Conservation (phyloP, 1,140 invertebrate genomes). For the Bombus pyrosoma region DNA sequence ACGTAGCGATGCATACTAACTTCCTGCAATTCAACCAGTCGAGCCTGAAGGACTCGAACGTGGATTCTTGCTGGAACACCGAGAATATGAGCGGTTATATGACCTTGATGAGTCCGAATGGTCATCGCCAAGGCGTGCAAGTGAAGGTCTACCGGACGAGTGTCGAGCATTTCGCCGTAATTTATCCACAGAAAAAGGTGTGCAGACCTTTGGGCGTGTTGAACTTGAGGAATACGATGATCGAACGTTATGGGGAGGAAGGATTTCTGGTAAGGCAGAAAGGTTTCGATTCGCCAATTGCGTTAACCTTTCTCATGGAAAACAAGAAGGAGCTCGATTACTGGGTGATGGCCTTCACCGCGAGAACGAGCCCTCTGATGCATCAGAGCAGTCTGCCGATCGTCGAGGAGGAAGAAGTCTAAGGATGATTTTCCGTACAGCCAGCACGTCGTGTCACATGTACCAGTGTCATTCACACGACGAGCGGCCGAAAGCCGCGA, state of each 20-base stretch:
- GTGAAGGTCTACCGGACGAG: constrained; percentile 87
- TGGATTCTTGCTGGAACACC: constrained; percentile 83
- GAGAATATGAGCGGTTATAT: constrained; percentile 86
- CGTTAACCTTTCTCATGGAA: constrained; percentile 84
- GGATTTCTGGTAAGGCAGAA: constrained; percentile 85
- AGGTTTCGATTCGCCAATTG: constrained; percentile 85
- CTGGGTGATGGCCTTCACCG: constrained; percentile 86
- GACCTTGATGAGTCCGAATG: constrained; percentile 84
- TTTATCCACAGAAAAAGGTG: constrained; percentile 86
- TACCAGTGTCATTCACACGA: constrained; percentile 5
- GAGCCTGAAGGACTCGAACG: constrained; percentile 71
- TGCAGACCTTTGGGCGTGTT: constrained; percentile 85
- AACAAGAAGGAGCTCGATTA: constrained; percentile 84
- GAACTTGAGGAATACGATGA: constrained; percentile 85
- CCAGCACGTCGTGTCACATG: constrained; percentile 15
- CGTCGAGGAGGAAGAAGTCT: constrained; percentile 85
- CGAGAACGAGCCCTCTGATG: constrained; percentile 81
- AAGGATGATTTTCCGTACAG: constrained; percentile 41
- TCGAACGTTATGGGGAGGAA: constrained; percentile 82
- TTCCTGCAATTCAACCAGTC: constrained; percentile 75
- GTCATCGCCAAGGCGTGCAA: constrained; percentile 84
- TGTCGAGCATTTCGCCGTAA: constrained; percentile 86
- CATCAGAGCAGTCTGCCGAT: constrained; percentile 85
- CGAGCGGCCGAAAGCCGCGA: constrained; percentile 67
- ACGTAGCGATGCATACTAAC: constrained; percentile 79